Percentiles rank a stretch among this genome's conserved stretches.
phyloP scores from a whole-genome alignment of 2,888 invertebrate species.

The Ecliptopera silaceata region DNA sequence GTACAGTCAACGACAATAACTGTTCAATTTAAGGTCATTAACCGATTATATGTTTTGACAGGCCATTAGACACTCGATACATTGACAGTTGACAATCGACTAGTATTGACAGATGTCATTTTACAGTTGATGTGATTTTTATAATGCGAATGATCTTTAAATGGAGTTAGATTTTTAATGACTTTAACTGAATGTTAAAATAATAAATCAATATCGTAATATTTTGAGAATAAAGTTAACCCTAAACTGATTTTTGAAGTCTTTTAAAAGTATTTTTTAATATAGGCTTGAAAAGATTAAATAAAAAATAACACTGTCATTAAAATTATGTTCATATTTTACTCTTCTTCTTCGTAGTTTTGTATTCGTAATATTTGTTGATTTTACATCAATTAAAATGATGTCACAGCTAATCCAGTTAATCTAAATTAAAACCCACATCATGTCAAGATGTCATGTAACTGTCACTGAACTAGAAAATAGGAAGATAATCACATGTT shows the following conservation, averaged over 20 bases:
- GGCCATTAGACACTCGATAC: constrained; percentile 61
- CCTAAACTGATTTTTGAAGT: too few relatives aligned
- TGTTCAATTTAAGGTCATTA: constrained; percentile 63
- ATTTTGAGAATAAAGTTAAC: too few relatives aligned
- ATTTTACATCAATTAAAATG: constrained; percentile 26
- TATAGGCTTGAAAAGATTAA: too few relatives aligned
- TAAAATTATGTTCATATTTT: neutral
- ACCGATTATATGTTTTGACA: constrained; percentile 78
- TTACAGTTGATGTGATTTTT: constrained; percentile 71
- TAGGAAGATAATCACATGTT: constrained; percentile 54
- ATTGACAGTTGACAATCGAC: constrained; percentile 62
- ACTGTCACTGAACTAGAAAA: constrained; percentile 57
- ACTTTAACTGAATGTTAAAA: constrained; percentile 14
- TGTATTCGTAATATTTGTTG: too few relatives aligned
- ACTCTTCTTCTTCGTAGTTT: neutral
- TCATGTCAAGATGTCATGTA: constrained; percentile 67
- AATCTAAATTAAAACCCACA: constrained; percentile 57
- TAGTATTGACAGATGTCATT: constrained; percentile 68
- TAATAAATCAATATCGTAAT: too few relatives aligned
- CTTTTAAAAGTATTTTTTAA: too few relatives aligned
- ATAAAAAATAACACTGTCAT: neutral
- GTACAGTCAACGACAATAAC: constrained; percentile 46
- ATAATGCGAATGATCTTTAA: constrained; percentile 58
- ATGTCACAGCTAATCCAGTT: constrained; percentile 18
- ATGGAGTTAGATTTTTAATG: constrained; percentile 40